Base-by-base conservation (phyloP, 2,888 invertebrate genomes). In the Glyphotaelius pellucidus region DNA sequence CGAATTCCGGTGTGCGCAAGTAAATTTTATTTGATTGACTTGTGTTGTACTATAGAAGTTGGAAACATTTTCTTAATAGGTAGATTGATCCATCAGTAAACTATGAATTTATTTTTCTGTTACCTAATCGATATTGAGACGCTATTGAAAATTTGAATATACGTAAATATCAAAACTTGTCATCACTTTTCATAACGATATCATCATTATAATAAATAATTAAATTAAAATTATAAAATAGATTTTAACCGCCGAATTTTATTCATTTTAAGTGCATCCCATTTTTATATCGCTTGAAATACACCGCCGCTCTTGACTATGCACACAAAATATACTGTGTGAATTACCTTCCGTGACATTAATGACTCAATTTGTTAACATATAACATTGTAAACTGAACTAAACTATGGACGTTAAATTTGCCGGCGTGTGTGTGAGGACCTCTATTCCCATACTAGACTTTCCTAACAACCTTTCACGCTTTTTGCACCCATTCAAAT, bases 331-430 rank as follows among this genome's bases (percentile, higher is more conserved):
- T 81, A 89, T 38, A 90, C 90, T 88, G 90, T 90, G 91, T 91
- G 90, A 91, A 91, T 81, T 90, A 92, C 91, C 42, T 84, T n/a
- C 83, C 86, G 92, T 91, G 93, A 93, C 93, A 92, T 93, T 93
- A 92, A 93, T 92, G 93, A 87, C 93, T 93, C 92, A 92, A 92
- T 93, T 91, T 92, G 92, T 91, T 92, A 93, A 90, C 89, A 88
- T 91, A 92, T 88, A 52, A 92, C 92, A 91, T 91, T 93, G 91
- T 92, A 88, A 67, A 32, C 52, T 80, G 80, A 90, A 81, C 87
- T 47, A 91, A 80, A 85, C 91, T 80, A 84, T 80, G 91, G 86
- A 83, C 83, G 81, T 87, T 89, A 87, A 83, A 91, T 19, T 80
- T 47, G 38, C 35, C 25, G 15, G 89, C 47, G 38, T 67, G 35